These are phyloP conservation scores for Hormaphis cornu DNA, from an alignment of 1,140 invertebrate species.

Conservation along the genomic window DNA sequence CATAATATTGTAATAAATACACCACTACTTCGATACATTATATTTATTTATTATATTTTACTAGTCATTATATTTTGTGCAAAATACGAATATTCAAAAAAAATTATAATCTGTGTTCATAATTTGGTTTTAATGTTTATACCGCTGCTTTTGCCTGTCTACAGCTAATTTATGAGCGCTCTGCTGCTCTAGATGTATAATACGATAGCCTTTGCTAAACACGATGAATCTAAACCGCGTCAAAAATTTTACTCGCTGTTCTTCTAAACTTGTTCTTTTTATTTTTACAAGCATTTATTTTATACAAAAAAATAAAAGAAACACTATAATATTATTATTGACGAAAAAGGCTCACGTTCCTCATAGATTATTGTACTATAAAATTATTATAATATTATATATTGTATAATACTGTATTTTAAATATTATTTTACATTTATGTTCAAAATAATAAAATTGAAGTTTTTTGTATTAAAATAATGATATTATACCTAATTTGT, in stretches of 20 bases:
- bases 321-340: slow-evolving; percentile 22
- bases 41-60: slow-evolving; percentile 8
- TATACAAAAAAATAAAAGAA: background rate
- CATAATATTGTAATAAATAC: background rate
- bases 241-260: background rate
- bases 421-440: slow-evolving; percentile 7
- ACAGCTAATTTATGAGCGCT: background rate
- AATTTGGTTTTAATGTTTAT: background rate
- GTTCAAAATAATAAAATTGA: background rate
- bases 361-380: slow-evolving; percentile 20
- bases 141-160: background rate
- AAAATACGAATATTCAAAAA: background rate
- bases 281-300: background rate
- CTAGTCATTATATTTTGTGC: slow-evolving; percentile 27
- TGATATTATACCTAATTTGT: background rate
- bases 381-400: slow-evolving; percentile 1
- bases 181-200: background rate
- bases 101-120: background rate
- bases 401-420: background rate
- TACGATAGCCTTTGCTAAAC: too few species aligned
- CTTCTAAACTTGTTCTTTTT: background rate
- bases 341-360: slow-evolving; percentile 25
- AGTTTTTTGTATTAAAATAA: background rate
- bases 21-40: background rate
- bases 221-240: background rate